Evolutionary conservation across 1,140 invertebrate genomes (phyloP), one percentile per base, ranked within the genome.

Genomic region (Formica exsecta): DNA sequence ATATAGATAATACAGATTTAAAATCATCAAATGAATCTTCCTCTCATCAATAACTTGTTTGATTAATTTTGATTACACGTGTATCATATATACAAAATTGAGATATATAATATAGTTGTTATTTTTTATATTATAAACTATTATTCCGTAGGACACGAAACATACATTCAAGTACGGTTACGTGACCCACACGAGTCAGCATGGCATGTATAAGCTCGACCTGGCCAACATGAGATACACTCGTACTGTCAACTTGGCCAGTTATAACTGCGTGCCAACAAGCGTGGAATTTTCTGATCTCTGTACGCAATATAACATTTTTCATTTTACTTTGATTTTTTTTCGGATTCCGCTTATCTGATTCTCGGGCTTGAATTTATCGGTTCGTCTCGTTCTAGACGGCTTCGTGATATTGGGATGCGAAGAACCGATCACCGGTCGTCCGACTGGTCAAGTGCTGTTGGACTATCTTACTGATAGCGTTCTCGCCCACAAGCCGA

Each of bases 401-500:
- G 97, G 97, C 48, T 96, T 97, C 83, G 96, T 97, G 2, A 95
- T 98, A 75, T 95, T 98, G 86, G 96, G 97, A 93, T 98, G 97
- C 90, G 95, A 96, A 76, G 97, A 97, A 90, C 96, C 97, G 85
- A 95, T 97, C 29, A 97, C 96, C 2, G 95, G 95, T 38, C 94
- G 95, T 59, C 94, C 96, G 6, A 96, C 96, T 0, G 97, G 97
- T 2, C 97, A 98, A 94, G 92, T 98, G 4, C 93, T 98, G 7
- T 90, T 98, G 70, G 98, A 98, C 94, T 97, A 97, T 91, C 93
- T 98, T 38, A 98, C 97, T 1, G 97, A 98, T 92, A 96, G 96
- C 2, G 97, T 98, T 4, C 93, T 98, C 2, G 95, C 95, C 32
- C 96, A 96, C 68, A 97, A 97, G 90, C 94, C 96, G 0, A 96